phyloP scores from a whole-genome alignment of 2,888 invertebrate species.

The Chorisops tibialis region DNA sequence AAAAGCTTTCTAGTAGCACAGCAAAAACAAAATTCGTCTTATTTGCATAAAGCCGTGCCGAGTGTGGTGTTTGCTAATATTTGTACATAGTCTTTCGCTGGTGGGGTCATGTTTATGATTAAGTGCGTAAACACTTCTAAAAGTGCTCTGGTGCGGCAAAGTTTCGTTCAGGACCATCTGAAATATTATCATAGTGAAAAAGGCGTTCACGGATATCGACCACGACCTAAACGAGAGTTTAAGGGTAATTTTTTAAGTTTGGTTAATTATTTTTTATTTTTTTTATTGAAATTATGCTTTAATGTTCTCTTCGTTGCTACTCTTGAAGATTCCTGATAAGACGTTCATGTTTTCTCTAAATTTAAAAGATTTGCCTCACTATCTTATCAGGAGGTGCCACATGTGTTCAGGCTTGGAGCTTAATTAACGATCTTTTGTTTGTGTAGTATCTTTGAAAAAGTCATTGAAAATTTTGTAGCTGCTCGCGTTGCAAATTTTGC shows the following conservation, averaged over 20 bases:
- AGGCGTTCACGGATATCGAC: constrained; percentile 49
- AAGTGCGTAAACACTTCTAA: constrained; percentile 2
- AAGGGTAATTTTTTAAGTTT: constrained; percentile 41
- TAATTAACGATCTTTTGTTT: too few relatives aligned
- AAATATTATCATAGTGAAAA: constrained; percentile 45
- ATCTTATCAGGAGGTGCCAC: not conserved
- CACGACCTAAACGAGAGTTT: constrained; percentile 40
- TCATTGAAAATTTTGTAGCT: too few relatives aligned
- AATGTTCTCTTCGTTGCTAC: not conserved
- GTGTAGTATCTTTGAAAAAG: too few relatives aligned
- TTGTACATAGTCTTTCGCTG: too few relatives aligned
- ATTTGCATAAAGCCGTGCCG: too few relatives aligned
- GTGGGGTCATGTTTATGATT: not conserved
- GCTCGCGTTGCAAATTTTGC: too few relatives aligned
- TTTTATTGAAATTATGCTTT: not conserved
- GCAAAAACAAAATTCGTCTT: too few relatives aligned
- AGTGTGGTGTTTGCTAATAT: too few relatives aligned
- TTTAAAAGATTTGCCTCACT: not conserved
- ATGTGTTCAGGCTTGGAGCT: too few relatives aligned
- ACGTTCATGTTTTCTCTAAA: too few relatives aligned
- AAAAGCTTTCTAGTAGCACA: too few relatives aligned
- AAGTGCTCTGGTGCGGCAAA: not conserved
- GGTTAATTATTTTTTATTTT: not conserved
- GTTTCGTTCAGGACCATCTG: not conserved
- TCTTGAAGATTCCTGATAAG: not conserved